These are phyloP conservation scores for Megalops atlanticus DNA, from an alignment of 2,113 vertebrate genomes.

Conservation along the genomic window DNA sequence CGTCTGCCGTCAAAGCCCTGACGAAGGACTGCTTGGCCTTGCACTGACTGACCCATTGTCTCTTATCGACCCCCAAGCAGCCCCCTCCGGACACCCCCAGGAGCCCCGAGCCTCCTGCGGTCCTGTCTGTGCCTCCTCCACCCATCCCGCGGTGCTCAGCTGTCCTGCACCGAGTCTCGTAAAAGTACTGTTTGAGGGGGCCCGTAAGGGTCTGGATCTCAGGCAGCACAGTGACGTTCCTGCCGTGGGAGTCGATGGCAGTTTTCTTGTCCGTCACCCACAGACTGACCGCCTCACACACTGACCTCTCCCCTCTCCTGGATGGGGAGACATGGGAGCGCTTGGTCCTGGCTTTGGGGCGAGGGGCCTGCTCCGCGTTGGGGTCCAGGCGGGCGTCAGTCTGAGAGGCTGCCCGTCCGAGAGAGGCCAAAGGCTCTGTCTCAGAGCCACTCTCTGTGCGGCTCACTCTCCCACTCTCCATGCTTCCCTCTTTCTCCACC, in stretches of 20 bases:
- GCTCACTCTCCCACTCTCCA: conserved; percentile 52
- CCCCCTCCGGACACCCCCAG: conserved; percentile 65
- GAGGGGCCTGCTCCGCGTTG: conserved; percentile 22
- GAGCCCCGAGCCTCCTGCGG: neutral
- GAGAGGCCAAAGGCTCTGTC: too few species aligned
- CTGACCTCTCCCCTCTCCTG: conserved; percentile 74
- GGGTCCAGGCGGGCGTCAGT: neutral
- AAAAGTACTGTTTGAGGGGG: conserved; percentile 86
- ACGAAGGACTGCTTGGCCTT: conserved; percentile 83
- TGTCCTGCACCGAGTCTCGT: conserved; percentile 79
- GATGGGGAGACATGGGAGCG: conserved; percentile 48
- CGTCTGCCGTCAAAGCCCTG: conserved; percentile 79
- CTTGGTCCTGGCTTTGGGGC: conserved; percentile 52
- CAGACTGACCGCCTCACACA: conserved; percentile 78
- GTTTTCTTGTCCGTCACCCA: conserved; percentile 81
- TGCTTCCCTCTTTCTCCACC: conserved; percentile 41
- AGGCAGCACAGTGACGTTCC: conserved; percentile 77
- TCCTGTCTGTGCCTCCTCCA: neutral
- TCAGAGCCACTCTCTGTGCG: conserved; percentile 13
- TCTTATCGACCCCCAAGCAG: conserved; percentile 84
- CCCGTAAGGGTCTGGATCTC: conserved; percentile 81
- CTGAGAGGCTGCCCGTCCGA: conserved; percentile 40
- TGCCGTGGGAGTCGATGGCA: conserved; percentile 71
- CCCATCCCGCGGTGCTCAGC: neutral
- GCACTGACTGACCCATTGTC: conserved; percentile 85